Conservation (phyloP, 23 tunicate species). For the Styela plicata region DNA sequence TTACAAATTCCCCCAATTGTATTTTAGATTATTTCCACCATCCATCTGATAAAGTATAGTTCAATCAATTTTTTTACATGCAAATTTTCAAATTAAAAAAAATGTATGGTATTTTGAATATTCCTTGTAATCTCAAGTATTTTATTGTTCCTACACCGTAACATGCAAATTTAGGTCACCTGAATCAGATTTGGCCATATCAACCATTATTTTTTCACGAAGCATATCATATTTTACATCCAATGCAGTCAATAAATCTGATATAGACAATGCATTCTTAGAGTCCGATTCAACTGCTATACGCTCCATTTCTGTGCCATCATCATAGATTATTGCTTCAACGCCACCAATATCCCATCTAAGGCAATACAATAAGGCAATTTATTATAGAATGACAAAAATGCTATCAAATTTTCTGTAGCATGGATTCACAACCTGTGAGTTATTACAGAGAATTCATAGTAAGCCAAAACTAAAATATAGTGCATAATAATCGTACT, state of each 20-base stretch:
- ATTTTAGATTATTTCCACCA: no score
- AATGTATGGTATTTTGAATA: no score
- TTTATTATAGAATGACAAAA: no score
- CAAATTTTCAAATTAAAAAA: no score
- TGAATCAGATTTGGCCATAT: constrained; percentile 32
- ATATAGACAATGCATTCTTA: constrained; percentile 41
- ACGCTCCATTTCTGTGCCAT: constrained; percentile 61
- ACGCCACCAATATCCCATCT: constrained; percentile 82
- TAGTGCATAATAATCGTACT: no score
- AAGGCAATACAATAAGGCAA: neutral
- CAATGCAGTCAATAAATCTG: constrained; percentile 43
- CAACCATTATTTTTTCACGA: constrained; percentile 54
- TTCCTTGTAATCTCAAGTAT: no score
- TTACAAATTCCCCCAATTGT: no score
- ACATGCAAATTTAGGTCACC: no score
- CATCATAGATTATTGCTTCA: constrained; percentile 79
- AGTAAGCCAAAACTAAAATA: neutral
- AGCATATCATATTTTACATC: constrained; percentile 73
- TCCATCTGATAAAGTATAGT: no score
- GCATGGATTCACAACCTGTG: neutral
- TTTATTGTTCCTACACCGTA: no score
- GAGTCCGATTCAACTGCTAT: neutral
- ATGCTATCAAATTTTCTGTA: neutral
- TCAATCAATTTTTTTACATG: no score
- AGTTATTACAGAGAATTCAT: neutral